Evolutionary conservation across 1,140 invertebrate genomes (phyloP).

Genomic region (Drosophila quadrilineata): DNA sequence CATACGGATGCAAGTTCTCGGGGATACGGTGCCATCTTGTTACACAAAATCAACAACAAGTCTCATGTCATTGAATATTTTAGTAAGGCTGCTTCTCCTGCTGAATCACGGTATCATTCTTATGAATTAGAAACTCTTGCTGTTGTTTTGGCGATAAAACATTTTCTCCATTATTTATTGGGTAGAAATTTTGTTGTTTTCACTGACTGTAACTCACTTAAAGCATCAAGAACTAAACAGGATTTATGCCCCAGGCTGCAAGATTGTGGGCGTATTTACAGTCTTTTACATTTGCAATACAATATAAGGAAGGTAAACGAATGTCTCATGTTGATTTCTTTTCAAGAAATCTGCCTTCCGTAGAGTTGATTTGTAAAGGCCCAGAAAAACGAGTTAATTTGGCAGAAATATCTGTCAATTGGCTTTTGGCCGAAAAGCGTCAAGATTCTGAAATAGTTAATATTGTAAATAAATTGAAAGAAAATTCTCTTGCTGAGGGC

Average conservation of each 20-base stretch:
- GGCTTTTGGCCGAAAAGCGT: slow-evolving; percentile 6
- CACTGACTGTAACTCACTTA: slow-evolving; percentile 14
- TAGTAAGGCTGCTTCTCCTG: too few species aligned
- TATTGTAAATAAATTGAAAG: slow-evolving; percentile 19
- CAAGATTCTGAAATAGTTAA: slow-evolving; percentile 4
- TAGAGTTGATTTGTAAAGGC: neutral
- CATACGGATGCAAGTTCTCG: slow-evolving; percentile 9
- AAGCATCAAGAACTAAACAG: slow-evolving; percentile 8
- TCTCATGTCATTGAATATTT: too few species aligned
- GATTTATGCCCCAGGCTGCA: slow-evolving; percentile 5
- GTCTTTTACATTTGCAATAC: slow-evolving; percentile 2
- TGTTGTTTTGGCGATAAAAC: too few species aligned
- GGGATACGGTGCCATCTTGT: slow-evolving; percentile 19
- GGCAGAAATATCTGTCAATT: slow-evolving; percentile 10
- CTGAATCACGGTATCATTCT: too few species aligned
- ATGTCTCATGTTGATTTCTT: slow-evolving; percentile 20
- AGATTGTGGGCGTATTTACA: slow-evolving; percentile 12
- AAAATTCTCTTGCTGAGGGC: slow-evolving; percentile 4
- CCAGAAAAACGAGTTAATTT: slow-evolving; percentile 9
- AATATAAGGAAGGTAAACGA: slow-evolving; percentile 15
- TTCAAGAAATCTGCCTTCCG: slow-evolving; percentile 7
- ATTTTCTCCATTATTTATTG: too few species aligned
- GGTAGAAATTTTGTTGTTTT: slow-evolving; percentile 13
- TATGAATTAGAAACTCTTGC: too few species aligned
- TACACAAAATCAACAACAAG: too few species aligned